A percentile compares a stretch with the other conserved stretches of the same genome.
phyloP scores from a whole-genome alignment of 2,888 invertebrate species.

The Gandaritis pyraliata region DNA sequence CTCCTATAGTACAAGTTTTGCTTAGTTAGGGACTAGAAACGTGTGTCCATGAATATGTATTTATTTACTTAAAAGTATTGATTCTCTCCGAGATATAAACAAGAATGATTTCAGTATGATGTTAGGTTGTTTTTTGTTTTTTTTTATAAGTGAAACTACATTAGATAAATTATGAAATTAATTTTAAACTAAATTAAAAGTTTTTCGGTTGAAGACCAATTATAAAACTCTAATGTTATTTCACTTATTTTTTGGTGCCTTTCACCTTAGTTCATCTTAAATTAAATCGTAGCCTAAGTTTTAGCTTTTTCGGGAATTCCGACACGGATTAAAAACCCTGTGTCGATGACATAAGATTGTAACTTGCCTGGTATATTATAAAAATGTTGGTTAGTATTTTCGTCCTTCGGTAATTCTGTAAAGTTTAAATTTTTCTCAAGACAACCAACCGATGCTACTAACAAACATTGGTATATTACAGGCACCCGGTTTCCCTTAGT shows the following conservation, averaged over 20 bases:
- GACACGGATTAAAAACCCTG: background rate
- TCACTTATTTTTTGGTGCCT: conserved; percentile 32
- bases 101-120: conserved; percentile 26
- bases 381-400: no score
- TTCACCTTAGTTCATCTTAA: conserved; percentile 20
- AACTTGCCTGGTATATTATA: background rate
- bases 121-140: conserved; percentile 39
- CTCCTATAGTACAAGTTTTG: no score
- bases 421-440: no score
- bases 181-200: background rate
- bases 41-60: no score
- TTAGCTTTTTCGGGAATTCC: conserved; percentile 8
- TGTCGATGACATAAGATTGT: conserved; percentile 12
- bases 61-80: background rate
- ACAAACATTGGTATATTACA: no score
- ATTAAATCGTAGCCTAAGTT: conserved; percentile 13
- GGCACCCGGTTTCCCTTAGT: conserved; percentile 17
- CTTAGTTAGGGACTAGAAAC: no score
- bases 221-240: conserved; percentile 24
- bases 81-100: conserved; percentile 18
- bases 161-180: background rate
- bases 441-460: no score
- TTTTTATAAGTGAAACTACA: conserved; percentile 40
- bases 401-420: no score
- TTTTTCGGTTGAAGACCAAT: background rate